Conservation (phyloP, 2,113 vertebrate species). For the Hypomesus transpacificus region DNA sequence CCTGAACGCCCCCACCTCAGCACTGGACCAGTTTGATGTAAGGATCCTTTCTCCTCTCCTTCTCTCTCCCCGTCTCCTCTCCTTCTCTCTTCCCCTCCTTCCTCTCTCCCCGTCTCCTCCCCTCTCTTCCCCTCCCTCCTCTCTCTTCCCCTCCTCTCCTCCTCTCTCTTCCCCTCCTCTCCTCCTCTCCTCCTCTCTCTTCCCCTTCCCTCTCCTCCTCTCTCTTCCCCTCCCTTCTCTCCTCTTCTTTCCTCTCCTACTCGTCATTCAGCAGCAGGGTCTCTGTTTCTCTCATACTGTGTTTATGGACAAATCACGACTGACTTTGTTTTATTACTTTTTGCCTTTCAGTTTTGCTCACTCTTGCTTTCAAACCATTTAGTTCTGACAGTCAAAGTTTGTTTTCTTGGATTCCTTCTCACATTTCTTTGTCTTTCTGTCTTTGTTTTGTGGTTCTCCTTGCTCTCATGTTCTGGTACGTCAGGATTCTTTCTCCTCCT, state of each 20-base stretch:
- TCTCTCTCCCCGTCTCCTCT: too few relatives aligned
- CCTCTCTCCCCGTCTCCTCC: too few relatives aligned
- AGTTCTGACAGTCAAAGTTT: slow-evolving; percentile 32
- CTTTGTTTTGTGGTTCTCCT: slow-evolving; percentile 71
- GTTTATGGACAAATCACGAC: not conserved
- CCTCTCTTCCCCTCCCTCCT: too few relatives aligned
- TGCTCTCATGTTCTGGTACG: slow-evolving; percentile 79
- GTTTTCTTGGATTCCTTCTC: slow-evolving; percentile 54
- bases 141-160: too few relatives aligned
- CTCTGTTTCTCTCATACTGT: too few relatives aligned
- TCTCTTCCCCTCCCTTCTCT: too few relatives aligned
- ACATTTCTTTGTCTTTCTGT: slow-evolving; percentile 57
- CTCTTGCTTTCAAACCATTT: not conserved
- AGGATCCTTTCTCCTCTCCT: slow-evolving; percentile 59
- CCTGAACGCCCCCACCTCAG: slow-evolving; percentile 93
- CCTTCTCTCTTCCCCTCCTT: too few relatives aligned
- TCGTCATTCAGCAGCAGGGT: too few relatives aligned
- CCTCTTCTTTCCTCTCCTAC: too few relatives aligned
- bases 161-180: too few relatives aligned
- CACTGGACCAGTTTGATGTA: slow-evolving; percentile 95
- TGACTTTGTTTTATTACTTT: not conserved
- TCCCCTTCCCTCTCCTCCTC: too few relatives aligned
- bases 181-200: too few relatives aligned
- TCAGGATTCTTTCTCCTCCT: slow-evolving; percentile 94
- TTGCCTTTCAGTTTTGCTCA: not conserved